Evolutionary conservation across 1,140 invertebrate species (phyloP), one percentile per base, ranked within the genome.

Genomic region (Aphidius gifuensis): DNA sequence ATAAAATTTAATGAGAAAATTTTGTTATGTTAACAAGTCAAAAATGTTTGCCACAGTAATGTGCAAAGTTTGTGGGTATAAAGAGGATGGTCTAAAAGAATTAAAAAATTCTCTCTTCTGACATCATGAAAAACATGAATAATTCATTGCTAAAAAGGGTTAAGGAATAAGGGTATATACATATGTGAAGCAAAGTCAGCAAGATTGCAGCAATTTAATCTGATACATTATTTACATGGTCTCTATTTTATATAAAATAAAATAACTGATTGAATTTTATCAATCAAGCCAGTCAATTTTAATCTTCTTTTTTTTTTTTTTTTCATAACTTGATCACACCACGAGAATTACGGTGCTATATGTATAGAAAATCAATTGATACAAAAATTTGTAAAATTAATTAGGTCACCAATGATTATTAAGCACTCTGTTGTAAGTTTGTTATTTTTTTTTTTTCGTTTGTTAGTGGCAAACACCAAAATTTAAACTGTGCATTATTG

Each of bases 261-360:
- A 76, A 73, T 76, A 70, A 62, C 70, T 75, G 75, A 78, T 78
- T 78, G 75, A n/a, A n/a, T n/a, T n/a, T n/a, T n/a, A n/a, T n/a
- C n/a, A n/a, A n/a, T n/a, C n/a, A n/a, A n/a, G n/a, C n/a, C n/a
- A n/a, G 4, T 32, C 23, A 32, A 32, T 32, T 32, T 32, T 32
- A 32, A 32, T 32, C 1, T 32, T 32, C 16, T 16, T 16, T 16
- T 0, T 32, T 32, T 32, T 32, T 32, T 32, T 32, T 32, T 32
- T 32, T 62, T 57, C 53, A 58, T 49, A 62, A 62, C 62, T 62
- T 49, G 61, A 56, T 64, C 58, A 61, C 59, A 65, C 59, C 63
- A 64, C 62, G 60, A 61, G 58, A 32, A 32, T 32, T 32, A 32
- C 23, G 23, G 1, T 32, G 23, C 4, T 32, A 32, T 32, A 16